phyloP scores from a whole-genome alignment of 2,888 invertebrate species.

The Lasius fuliginosus region DNA sequence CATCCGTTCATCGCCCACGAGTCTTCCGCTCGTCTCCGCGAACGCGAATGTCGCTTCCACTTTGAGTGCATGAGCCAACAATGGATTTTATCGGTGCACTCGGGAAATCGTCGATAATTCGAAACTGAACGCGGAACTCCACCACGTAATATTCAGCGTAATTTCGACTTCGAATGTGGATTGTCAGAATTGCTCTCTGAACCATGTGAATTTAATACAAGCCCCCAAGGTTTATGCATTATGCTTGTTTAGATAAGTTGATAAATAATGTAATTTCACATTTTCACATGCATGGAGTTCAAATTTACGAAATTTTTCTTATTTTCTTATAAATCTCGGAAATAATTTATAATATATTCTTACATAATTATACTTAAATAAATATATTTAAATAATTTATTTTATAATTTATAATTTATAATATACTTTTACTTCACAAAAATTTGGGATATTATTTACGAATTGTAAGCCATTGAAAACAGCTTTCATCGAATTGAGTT shows the following conservation, averaged over 20 bases:
- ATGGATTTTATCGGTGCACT: slow-evolving; percentile 51
- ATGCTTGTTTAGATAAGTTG: neutral
- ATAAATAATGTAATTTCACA: slow-evolving; percentile 34
- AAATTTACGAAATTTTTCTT: neutral
- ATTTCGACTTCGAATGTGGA: slow-evolving; percentile 30
- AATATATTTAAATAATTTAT: too few relatives aligned
- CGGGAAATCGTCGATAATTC: slow-evolving; percentile 46
- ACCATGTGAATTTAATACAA: slow-evolving; percentile 49
- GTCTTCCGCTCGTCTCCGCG: slow-evolving; percentile 49
- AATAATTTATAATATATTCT: neutral
- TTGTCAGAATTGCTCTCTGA: slow-evolving; percentile 47
- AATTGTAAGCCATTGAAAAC: neutral
- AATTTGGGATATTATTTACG: neutral
- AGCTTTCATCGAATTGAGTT: neutral
- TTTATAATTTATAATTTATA: neutral
- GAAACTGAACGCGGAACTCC: slow-evolving; percentile 43
- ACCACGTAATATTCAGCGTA: slow-evolving; percentile 31
- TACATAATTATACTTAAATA: too few relatives aligned
- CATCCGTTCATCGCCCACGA: slow-evolving; percentile 55
- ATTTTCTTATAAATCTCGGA: neutral
- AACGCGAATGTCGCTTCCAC: slow-evolving; percentile 54
- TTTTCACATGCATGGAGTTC: neutral
- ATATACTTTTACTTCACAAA: neutral
- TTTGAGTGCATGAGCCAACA: slow-evolving; percentile 52
- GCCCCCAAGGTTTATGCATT: slow-evolving; percentile 13